Base-by-base conservation (phyloP, 2,797 vertebrate species). In the Bradypodion pumilum region DNA sequence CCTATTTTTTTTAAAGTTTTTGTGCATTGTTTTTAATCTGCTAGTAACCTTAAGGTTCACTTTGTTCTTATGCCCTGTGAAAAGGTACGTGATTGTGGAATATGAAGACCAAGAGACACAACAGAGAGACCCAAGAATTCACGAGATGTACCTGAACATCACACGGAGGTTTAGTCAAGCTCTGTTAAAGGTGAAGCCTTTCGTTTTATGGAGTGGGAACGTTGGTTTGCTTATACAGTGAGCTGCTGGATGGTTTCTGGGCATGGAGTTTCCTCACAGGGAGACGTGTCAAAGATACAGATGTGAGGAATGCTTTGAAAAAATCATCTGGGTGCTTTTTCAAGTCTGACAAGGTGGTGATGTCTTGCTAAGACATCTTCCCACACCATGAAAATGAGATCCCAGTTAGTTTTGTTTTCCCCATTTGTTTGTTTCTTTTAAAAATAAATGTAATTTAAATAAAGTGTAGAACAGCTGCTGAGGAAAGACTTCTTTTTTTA, bases 161-260 rank as follows among this genome's bases (percentile, higher is more conserved):
- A 99, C 99, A 98, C 97, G 97, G 91, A 95, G 98, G 87, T 99
- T 99, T 94, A 99, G 99, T 91, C 98, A 99, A 89, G 99, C 99
- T 60, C 92, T 99, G 81, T 93, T 99, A 12, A 99, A 99, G 98
- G 99, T 99, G 94, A 89, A 42, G 0, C 2, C 25, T 9, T 0
- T 83, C 1, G 27, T 2, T 23, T 74, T 32, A 1, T 27, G 2
- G n/a, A 66, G 13, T 12, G 63, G 5, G 2, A 40, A 70, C 25
- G 1, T 21, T 42, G 21, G 15, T 19, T 56, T 19, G 19, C n/a
- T n/a, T n/a, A n/a, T n/a, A n/a, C n/a, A n/a, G 52, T 12, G 7
- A 23, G 16, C 29, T 21, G 25, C 63, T 70, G 32, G 9, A n/a
- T 25, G 25, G 12, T 25, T 40, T 76, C 56, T 40, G 74, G 35